Evolutionary conservation across 2,797 vertebrate genomes (phyloP), one percentile per base, ranked within the genome.

Genomic region (Galagoides demidoff): DNA sequence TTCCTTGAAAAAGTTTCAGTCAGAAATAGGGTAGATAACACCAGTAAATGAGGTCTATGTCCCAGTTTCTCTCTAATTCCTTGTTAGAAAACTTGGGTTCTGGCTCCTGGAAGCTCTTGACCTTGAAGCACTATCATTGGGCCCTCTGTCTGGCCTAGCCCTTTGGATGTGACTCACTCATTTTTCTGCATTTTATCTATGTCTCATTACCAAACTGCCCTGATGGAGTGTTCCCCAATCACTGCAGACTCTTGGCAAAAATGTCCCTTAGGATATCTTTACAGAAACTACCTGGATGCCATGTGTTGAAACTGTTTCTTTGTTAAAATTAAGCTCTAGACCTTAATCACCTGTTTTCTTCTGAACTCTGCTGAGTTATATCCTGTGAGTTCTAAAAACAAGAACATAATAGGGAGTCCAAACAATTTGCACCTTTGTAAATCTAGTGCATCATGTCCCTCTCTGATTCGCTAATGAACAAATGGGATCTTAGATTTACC

Each of bases 401-500:
- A 93, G 25, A 93, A 29, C 37, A 45, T 2, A 88, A 77, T 11
- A 49, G 11, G 57, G 25, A 83, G 29, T 93, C 19, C 82, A 93
- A 96, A 39, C 17, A 95, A 37, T n/a, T n/a, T 59, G n/a, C n/a
- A 59, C 19, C 12, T 83, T 94, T 86, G 71, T 92, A 43, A 89
- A 79, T 82, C 34, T 34, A 84, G 23, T 39, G 1, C 0, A 71
- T 45, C 39, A 27, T 31, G 12, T 89, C 7, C 29, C 74, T 74
- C 49, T 78, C 25, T 91, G 81, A 95, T 74, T 43, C 84, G 55
- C 22, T 92, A 91, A 59, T 90, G 90, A 85, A 85, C 59, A 70
- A 83, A 90, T 79, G 5, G 12, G 31, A 78, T 6, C 59, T 61
- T 52, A 94, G 71, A 73, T 87, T 84, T 95, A 85, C 59, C 61